Evolutionary conservation across 2,888 invertebrate species (phyloP).

Genomic region (Rotaria socialis): DNA sequence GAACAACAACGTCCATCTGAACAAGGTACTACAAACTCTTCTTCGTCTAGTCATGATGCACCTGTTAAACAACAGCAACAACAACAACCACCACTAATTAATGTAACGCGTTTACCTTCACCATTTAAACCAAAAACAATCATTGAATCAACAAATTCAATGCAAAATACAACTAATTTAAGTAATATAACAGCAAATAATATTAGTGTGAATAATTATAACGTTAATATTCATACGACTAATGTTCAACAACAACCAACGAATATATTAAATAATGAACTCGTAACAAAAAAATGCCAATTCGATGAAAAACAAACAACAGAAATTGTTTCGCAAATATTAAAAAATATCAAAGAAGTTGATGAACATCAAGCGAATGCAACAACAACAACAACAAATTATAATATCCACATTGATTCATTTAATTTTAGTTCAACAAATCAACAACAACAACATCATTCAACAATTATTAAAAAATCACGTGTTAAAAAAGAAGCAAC

Average conservation of each 20-base stretch:
- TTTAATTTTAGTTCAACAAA: slow-evolving; percentile 4
- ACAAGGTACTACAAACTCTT: background rate
- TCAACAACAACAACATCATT: slow-evolving; percentile 10
- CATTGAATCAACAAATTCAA: slow-evolving; percentile 15
- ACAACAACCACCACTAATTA: background rate
- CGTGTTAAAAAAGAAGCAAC: background rate
- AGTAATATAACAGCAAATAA: slow-evolving; percentile 35
- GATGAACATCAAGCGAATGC: slow-evolving; percentile 3
- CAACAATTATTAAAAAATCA: background rate
- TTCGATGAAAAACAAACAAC: slow-evolving; percentile 35
- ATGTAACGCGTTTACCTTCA: slow-evolving; percentile 20
- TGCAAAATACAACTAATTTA: slow-evolving; percentile 36
- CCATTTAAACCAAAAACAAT: background rate
- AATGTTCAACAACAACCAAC: slow-evolving; percentile 24
- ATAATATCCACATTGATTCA: slow-evolving; percentile 10
- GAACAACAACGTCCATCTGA: slow-evolving; percentile 29
- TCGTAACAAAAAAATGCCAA: background rate
- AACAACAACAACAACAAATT: slow-evolving; percentile 34
- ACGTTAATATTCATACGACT: slow-evolving; percentile 17
- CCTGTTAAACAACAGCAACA: background rate
- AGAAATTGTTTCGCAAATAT: slow-evolving; percentile 33
- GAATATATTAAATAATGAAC: background rate
- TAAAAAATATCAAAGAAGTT: slow-evolving; percentile 33
- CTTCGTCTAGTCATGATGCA: slow-evolving; percentile 22
- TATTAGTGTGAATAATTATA: slow-evolving; percentile 20